Evolutionary conservation across 1,140 invertebrate genomes (phyloP).

Genomic region (Saccostrea cuccullata): DNA sequence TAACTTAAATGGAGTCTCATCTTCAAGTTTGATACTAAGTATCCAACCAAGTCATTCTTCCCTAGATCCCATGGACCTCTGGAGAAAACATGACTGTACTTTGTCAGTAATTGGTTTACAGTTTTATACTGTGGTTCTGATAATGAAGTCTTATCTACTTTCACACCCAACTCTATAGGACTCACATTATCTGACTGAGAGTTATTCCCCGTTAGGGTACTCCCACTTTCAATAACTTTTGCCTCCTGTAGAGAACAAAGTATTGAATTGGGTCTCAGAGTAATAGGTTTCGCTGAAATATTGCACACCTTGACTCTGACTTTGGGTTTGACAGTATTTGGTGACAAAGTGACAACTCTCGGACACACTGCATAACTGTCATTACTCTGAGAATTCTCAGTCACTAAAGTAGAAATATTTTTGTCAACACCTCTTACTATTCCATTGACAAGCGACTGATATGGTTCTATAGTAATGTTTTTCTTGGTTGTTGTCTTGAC

Average conservation of each 20-base stretch:
- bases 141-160: not conserved
- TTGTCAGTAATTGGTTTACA: not conserved
- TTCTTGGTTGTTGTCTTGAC: not conserved
- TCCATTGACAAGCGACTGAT: not conserved
- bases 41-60: not conserved
- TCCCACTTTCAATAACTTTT: not conserved
- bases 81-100: constrained; percentile 20
- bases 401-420: constrained; percentile 40
- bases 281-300: constrained; percentile 39
- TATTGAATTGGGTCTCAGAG: constrained; percentile 37
- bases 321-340: constrained; percentile 19
- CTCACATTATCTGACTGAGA: too few relatives aligned
- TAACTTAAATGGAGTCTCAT: too few relatives aligned
- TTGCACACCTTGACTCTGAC: constrained; percentile 44
- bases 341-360: constrained; percentile 42
- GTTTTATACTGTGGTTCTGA: not conserved
- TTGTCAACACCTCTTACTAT: not conserved
- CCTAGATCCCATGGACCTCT: constrained; percentile 39
- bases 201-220: too few relatives aligned
- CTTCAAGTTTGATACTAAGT: too few relatives aligned
- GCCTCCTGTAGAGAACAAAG: not conserved
- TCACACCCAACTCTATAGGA: constrained; percentile 9
- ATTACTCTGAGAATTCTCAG: constrained; percentile 29
- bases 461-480: not conserved
- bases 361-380: constrained; percentile 40